Conservation (phyloP, 1,140 invertebrate genomes). For the Pseudachorutes palmiensis region DNA sequence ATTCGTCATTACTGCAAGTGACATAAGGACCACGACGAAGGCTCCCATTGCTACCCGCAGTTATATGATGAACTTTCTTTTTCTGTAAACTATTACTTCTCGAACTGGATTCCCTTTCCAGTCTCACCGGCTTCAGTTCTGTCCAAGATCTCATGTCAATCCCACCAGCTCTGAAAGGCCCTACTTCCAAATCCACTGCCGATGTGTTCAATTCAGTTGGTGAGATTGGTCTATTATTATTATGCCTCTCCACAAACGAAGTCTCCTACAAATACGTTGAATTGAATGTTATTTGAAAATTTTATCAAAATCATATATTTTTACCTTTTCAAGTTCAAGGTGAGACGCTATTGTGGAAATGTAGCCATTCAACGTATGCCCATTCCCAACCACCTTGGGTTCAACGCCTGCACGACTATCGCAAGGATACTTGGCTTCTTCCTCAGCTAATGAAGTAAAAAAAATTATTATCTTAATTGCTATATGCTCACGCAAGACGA, state of each 20-base stretch:
- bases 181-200: conserved; percentile 27
- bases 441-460: conserved; percentile 25
- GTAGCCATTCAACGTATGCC: conserved; percentile 29
- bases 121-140: conserved; percentile 30
- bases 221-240: conserved; percentile 37
- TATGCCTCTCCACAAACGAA: conserved; percentile 36
- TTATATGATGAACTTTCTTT: conserved; percentile 23
- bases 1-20: conserved; percentile 34
- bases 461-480: not conserved
- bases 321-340: conserved; percentile 34
- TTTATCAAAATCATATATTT: not conserved
- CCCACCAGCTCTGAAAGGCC: conserved; percentile 21
- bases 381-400: conserved; percentile 11
- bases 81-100: conserved; percentile 26
- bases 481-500: not conserved
- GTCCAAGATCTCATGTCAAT: conserved; percentile 20
- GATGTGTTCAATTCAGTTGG: conserved; percentile 31
- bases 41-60: conserved; percentile 19
- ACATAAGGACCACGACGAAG: conserved; percentile 30
- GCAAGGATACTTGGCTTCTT: conserved; percentile 34
- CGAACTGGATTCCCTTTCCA: not conserved
- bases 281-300: conserved; percentile 2
- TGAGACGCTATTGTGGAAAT: conserved; percentile 35
- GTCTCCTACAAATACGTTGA: conserved; percentile 31
- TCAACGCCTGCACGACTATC: conserved; percentile 26